A percentile compares a stretch with the other conserved stretches of the same genome.
Evolutionary conservation across 37 sponge, comb jelly and placozoan genomes (phyloP).

Genomic region (Dysidea cf. avara): DNA sequence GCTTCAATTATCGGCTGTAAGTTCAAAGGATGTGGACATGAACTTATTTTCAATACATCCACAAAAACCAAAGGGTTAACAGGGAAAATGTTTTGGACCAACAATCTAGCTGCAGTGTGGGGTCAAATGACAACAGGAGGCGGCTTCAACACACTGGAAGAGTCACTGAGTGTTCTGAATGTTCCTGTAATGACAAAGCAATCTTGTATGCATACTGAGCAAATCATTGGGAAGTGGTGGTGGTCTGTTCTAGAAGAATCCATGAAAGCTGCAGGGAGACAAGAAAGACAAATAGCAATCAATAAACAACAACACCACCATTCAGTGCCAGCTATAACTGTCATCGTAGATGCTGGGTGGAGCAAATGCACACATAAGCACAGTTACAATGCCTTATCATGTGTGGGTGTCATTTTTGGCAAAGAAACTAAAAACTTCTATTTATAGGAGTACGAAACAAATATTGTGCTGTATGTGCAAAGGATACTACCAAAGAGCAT

Average conservation of each 20-base stretch:
- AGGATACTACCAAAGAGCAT: neutral
- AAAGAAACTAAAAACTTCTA: neutral
- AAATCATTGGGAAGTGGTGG: neutral
- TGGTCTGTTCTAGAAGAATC: neutral
- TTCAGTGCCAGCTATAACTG: conserved; percentile 27
- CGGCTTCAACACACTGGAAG: conserved; percentile 6
- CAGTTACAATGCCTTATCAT: neutral
- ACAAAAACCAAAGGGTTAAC: too few relatives aligned
- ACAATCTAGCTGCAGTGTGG: conserved; percentile 2
- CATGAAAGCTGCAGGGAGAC: neutral
- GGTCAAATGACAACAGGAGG: conserved; percentile 14
- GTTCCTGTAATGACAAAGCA: neutral
- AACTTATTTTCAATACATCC: too few relatives aligned
- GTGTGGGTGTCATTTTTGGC: too few relatives aligned
- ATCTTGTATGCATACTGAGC: neutral
- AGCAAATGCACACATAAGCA: conserved; percentile 19
- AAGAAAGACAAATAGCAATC: conserved; percentile 22
- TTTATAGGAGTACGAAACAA: conserved; percentile 8
- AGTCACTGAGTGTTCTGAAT: neutral
- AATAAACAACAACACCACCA: neutral
- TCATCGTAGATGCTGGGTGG: conserved; percentile 31
- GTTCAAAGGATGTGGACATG: too few relatives aligned
- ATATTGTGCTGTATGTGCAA: neutral
- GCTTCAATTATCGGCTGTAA: too few relatives aligned
- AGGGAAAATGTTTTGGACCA: neutral